A percentile compares a stretch with the other conserved stretches of the same genome.
Evolutionary conservation across 1,140 invertebrate genomes (phyloP).

Genomic region (Hylaeus anthracinus): DNA sequence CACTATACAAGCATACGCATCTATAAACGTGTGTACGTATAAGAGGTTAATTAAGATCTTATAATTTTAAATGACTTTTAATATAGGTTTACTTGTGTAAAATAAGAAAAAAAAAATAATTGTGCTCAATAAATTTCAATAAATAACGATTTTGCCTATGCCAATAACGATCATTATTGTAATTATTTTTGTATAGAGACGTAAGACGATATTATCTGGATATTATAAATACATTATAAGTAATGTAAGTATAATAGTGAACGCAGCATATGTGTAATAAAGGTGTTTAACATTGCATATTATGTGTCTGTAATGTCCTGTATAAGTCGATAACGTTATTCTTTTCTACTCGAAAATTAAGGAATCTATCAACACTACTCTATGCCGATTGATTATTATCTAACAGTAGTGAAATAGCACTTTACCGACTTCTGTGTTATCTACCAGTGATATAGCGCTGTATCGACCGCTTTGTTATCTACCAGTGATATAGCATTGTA

Average conservation of each 20-base stretch:
- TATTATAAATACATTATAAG: conserved; percentile 44
- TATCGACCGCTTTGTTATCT: too few relatives aligned
- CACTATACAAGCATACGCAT: conserved; percentile 62
- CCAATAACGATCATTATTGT: conserved; percentile 67
- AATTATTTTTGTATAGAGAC: conserved; percentile 59
- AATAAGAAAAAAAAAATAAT: conserved; percentile 67
- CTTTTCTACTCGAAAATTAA: neutral
- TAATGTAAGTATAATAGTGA: conserved; percentile 32
- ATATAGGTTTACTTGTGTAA: conserved; percentile 71
- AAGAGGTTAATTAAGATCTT: conserved; percentile 65
- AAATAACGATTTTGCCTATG: conserved; percentile 73
- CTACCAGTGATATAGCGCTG: too few relatives aligned
- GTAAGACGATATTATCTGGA: conserved; percentile 45
- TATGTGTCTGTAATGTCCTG: conserved; percentile 14
- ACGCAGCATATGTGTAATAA: conserved; percentile 46
- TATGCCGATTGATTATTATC: too few relatives aligned
- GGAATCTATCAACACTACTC: too few relatives aligned
- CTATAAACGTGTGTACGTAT: conserved; percentile 63
- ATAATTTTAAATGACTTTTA: conserved; percentile 69
- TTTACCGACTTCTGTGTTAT: too few relatives aligned
- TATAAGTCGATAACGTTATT: neutral
- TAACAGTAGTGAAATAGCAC: too few relatives aligned
- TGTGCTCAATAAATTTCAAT: conserved; percentile 74
- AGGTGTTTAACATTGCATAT: conserved; percentile 42
- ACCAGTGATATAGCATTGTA: too few relatives aligned